Conservation (phyloP, 2,888 invertebrate genomes). For the Chrysodeixis includens region DNA sequence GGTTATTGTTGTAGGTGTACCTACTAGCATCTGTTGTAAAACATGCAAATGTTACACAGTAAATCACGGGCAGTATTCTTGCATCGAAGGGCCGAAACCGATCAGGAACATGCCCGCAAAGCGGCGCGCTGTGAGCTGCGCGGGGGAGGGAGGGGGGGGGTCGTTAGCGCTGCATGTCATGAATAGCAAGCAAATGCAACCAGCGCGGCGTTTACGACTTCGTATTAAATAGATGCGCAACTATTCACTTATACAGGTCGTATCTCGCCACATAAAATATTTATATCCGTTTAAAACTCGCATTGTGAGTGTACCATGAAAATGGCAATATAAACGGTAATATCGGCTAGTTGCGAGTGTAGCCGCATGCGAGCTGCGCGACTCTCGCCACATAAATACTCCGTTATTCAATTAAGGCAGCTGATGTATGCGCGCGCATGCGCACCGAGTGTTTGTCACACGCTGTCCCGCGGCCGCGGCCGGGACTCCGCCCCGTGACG, state of each 20-base stretch:
- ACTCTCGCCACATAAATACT: slow-evolving; percentile 22
- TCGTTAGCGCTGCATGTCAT: slow-evolving; percentile 57
- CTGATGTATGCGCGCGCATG: slow-evolving; percentile 60
- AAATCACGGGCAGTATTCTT: too few species aligned
- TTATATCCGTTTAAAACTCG: slow-evolving; percentile 50
- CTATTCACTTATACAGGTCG: slow-evolving; percentile 56
- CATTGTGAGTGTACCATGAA: slow-evolving; percentile 46
- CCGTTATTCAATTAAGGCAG: slow-evolving; percentile 68
- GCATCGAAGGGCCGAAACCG: too few species aligned
- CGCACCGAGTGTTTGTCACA: slow-evolving; percentile 25
- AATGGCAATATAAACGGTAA: slow-evolving; percentile 51
- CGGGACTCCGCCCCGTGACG: neutral
- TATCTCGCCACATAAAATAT: slow-evolving; percentile 52
- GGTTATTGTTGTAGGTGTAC: too few species aligned
- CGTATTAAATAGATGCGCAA: slow-evolving; percentile 46
- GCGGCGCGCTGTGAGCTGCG: too few species aligned
- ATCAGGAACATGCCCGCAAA: neutral
- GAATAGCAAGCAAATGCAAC: slow-evolving; percentile 51
- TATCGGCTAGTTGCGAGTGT: slow-evolving; percentile 20
- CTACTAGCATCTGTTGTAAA: too few species aligned
- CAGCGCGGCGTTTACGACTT: slow-evolving; percentile 49
- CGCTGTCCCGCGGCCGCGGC: slow-evolving; percentile 14
- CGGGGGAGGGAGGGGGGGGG: slow-evolving; percentile 3
- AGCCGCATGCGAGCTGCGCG: slow-evolving; percentile 8
- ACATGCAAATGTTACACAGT: too few species aligned